Base-by-base conservation (phyloP, 2,888 invertebrate genomes). In the Apotomis turbidana region DNA sequence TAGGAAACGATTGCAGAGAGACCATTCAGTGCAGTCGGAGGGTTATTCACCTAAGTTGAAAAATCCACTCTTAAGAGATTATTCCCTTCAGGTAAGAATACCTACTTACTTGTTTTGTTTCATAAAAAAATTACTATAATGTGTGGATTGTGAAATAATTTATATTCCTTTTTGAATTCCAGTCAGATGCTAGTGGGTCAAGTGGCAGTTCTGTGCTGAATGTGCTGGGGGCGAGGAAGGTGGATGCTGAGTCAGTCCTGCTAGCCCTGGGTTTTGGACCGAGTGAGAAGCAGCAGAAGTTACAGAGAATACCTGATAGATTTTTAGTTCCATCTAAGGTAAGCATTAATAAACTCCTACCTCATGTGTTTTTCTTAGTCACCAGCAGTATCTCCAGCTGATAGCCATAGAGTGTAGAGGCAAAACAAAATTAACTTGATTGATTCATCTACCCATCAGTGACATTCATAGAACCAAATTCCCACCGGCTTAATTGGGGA, bases 201-300 rank as follows among this genome's bases (percentile, higher is more conserved):
- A 93, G 93, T 80, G 89, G 93, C 27, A 97, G 97, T 81, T 97
- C 97, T 95, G 96, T 97, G 51, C 96, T 97, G 84, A 97, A 97
- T 85, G 94, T 98, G 64, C 90, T 98, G 79, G 97, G 97, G 79
- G 95, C 97, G 15, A 94, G 98, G 54, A 96, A 96, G 82, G 97
- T 97, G 36, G 98, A 98, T 91, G 98, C 98, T 0, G 98, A 98
- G 85, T 97, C 97, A 69, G 96, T 98, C 70, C 94, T 98, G 44
- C 90, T 97, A 66, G 97, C 96, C 76, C 92, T 97, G 69, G 97
- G 97, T 10, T 97, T 97, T 86, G 97, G 97, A 0, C 97, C 96
- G 8, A 94, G 95, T 71, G 94, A 94, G 77, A 95, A 95, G 74
- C 95, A 95, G 67, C 95, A 95, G 81, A 95, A 95, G 78, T 85